A percentile compares a stretch with the other conserved stretches of the same genome.
Conservation (phyloP, 2,888 invertebrate genomes). For the Hermaeophaga mercurialis region DNA sequence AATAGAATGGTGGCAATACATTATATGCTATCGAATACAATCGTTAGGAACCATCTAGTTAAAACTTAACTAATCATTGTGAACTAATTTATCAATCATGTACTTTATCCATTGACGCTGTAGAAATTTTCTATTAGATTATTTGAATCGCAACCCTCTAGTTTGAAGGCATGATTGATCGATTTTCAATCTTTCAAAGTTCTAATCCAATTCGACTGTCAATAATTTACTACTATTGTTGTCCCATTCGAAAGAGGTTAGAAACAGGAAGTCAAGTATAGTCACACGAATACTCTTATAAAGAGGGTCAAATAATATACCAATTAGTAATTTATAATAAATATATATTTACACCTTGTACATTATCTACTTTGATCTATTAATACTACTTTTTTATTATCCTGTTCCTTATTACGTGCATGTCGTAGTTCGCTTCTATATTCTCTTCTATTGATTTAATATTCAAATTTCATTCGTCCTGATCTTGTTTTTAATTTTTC, state of each 20-base stretch:
- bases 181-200: constrained; percentile 48
- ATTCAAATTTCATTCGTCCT: too few species aligned
- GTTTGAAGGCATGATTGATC: constrained; percentile 51
- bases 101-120: constrained; percentile 47
- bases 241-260: constrained; percentile 27
- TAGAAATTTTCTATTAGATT: constrained; percentile 52
- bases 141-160: constrained; percentile 35
- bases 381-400: too few species aligned
- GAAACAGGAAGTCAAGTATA: constrained; percentile 27
- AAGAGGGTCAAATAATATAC: too few species aligned
- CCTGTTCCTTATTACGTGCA: too few species aligned
- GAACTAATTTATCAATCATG: constrained; percentile 6
- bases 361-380: too few species aligned
- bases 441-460: too few species aligned
- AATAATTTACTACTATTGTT: constrained; percentile 40
- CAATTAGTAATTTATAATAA: too few species aligned
- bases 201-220: constrained; percentile 41
- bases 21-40: too few species aligned
- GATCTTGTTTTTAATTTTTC: too few species aligned
- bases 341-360: too few species aligned
- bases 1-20: too few species aligned
- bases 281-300: neutral
- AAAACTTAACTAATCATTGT: constrained; percentile 4
- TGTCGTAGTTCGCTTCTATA: too few species aligned
- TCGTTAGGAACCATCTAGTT: neutral